Conservation (phyloP, 2,888 invertebrate species). For the Apamea epomidion region DNA sequence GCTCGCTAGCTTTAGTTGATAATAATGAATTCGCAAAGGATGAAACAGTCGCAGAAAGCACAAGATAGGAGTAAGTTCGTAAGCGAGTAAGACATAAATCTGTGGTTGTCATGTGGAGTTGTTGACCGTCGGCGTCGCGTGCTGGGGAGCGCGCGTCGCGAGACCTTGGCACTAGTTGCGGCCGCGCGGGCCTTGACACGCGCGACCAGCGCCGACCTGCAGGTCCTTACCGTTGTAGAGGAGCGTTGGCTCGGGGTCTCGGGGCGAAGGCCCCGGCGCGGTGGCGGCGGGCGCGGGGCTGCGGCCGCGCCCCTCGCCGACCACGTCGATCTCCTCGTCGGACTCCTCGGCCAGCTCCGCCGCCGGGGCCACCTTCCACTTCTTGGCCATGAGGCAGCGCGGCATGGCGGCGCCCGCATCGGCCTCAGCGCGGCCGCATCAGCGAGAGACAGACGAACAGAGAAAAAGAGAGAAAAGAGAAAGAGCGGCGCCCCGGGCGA, state of each 20-base stretch:
- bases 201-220: conserved; percentile 86
- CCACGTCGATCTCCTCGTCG: conserved; percentile 96
- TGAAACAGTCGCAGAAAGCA: conserved; percentile 79
- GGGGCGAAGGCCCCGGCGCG: conserved; percentile 93
- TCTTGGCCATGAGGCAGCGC: conserved; percentile 98
- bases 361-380: conserved; percentile 95
- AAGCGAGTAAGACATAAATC: conserved; percentile 25
- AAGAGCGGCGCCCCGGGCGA: conserved; percentile 90
- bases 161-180: conserved; percentile 58
- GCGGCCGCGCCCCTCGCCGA: conserved; percentile 93
- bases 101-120: conserved; percentile 39
- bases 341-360: conserved; percentile 91
- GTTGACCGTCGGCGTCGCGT: conserved; percentile 56
- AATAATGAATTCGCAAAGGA: conserved; percentile 78
- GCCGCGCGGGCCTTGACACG: conserved; percentile 71
- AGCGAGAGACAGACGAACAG: conserved; percentile 89
- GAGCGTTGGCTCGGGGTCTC: conserved; percentile 93
- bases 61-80: conserved; percentile 60
- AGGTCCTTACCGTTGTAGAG: conserved; percentile 93
- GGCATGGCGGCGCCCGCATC: conserved; percentile 94
- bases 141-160: conserved; percentile 48
- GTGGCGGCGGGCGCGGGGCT: conserved; percentile 89
- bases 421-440: conserved; percentile 89
- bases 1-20: conserved; percentile 74
- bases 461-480: conserved; percentile 89